These are phyloP conservation scores for Gerris lacustris DNA, from an alignment of 2,888 invertebrate genomes.

Conservation along the genomic window DNA sequence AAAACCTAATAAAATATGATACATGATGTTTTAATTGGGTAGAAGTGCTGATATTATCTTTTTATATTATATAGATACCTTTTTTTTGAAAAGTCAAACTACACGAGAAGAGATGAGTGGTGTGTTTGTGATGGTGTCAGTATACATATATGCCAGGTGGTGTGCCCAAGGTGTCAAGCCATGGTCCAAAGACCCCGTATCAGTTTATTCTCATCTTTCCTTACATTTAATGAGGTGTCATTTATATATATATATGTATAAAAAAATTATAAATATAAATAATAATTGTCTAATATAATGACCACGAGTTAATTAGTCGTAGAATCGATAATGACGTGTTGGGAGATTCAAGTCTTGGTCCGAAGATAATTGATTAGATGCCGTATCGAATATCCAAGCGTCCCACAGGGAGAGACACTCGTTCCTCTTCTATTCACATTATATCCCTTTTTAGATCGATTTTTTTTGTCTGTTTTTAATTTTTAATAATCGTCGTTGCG, in stretches of 20 bases:
- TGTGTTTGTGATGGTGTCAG: neutral
- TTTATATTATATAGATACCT: too few relatives aligned
- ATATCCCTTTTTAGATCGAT: neutral
- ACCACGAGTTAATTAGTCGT: neutral
- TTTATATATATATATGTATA: neutral
- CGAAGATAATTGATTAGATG: neutral
- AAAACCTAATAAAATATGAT: too few relatives aligned
- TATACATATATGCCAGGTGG: neutral
- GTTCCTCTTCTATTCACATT: neutral
- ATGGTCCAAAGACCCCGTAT: neutral
- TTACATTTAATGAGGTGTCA: slow-evolving; percentile 3
- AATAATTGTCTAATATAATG: neutral
- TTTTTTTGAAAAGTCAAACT: too few relatives aligned
- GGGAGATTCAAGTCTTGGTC: neutral
- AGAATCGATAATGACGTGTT: neutral
- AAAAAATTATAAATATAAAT: neutral
- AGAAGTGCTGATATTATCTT: too few relatives aligned
- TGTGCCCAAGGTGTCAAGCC: neutral
- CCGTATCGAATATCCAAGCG: neutral
- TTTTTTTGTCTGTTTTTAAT: neutral
- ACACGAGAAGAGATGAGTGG: too few relatives aligned
- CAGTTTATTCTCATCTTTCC: neutral
- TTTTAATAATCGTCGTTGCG: neutral
- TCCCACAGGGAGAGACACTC: neutral
- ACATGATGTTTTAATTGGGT: too few relatives aligned